These are phyloP conservation scores for Uloborus diversus DNA, from an alignment of 1,140 invertebrate species.

Conservation along the genomic window DNA sequence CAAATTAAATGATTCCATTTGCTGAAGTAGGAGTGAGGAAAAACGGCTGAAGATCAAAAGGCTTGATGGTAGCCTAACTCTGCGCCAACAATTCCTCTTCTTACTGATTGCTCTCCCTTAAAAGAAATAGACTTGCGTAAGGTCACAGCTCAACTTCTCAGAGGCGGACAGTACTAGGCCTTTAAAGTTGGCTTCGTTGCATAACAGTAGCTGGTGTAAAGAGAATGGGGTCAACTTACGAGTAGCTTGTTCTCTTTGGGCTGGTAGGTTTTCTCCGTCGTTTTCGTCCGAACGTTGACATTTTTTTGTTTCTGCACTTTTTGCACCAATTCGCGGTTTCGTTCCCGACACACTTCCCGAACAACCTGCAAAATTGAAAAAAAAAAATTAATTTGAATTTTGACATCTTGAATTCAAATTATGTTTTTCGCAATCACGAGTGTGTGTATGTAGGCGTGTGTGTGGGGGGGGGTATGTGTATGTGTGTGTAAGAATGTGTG, in stretches of 20 bases:
- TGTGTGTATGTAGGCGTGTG: not conserved
- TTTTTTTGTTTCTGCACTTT: not conserved
- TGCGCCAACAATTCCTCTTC: not conserved
- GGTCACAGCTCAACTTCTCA: not conserved
- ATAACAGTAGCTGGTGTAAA: not conserved
- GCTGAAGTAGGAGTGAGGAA: too few relatives aligned
- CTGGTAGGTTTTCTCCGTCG: not conserved
- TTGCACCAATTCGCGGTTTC: not conserved
- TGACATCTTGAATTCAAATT: not conserved
- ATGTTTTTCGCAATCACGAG: not conserved
- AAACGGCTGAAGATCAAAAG: too few relatives aligned
- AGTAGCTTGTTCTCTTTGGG: not conserved
- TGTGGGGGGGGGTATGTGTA: too few relatives aligned
- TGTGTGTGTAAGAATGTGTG: too few relatives aligned
- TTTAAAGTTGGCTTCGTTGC: not conserved
- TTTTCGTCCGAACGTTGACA: not conserved
- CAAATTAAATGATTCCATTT: too few relatives aligned
- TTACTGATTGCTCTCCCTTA: not conserved
- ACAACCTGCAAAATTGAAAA: not conserved
- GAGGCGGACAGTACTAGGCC: not conserved
- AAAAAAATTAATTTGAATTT: not conserved
- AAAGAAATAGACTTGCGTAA: not conserved
- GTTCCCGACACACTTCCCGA: not conserved
- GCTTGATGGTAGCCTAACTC: not conserved
- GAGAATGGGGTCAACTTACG: conserved; percentile 11